Evolutionary conservation across 2,113 vertebrate species (phyloP), one percentile per base, ranked within the genome.

Genomic region (Thunnus thynnus): DNA sequence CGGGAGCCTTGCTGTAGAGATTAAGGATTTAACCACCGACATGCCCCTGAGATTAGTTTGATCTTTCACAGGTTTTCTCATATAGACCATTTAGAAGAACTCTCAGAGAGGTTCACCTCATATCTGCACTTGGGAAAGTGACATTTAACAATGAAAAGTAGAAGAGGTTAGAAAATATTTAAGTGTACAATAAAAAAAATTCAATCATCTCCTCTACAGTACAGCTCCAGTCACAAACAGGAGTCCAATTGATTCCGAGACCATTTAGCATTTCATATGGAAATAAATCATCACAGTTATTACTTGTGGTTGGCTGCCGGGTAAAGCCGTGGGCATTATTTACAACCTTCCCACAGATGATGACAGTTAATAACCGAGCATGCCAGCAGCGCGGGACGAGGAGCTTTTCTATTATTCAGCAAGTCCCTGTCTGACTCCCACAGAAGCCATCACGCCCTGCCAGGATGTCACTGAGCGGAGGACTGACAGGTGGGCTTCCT

Each of bases 21-120:
- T 93, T 93, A 94, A 83, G 76, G 90, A 64, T 80, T 93, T 83
- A 88, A 80, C 75, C 17, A 48, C 30, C 14, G 36, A 93, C 87
- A 89, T 67, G 89, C 54, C 74, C 68, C 61, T 76, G 82, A 90
- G 78, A 93, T 91, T 91, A 88, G 72, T 90, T 78, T 91, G 80
- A 92, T 92, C 76, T 86, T 76, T 84, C 86, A 89, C 80, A 90
- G 88, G 75, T 92, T 86, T 78, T 82, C 57, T 70, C 32, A 14
- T 17, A 9, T 44, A 48, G 22, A 46, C 17, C 56, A 41, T 63
- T 62, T 32, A 54, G 65, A 52, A 22, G 5, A 61, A 55, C 20
- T 76, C 52, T 72, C 30, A 66, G 44, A 2, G 48, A 50, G 47
- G 3, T 69, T 80, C 27, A 46, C 46, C 57, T 69, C 50, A 70